Conservation (phyloP, 2,888 invertebrate genomes). For the Heliconius charithonia region DNA sequence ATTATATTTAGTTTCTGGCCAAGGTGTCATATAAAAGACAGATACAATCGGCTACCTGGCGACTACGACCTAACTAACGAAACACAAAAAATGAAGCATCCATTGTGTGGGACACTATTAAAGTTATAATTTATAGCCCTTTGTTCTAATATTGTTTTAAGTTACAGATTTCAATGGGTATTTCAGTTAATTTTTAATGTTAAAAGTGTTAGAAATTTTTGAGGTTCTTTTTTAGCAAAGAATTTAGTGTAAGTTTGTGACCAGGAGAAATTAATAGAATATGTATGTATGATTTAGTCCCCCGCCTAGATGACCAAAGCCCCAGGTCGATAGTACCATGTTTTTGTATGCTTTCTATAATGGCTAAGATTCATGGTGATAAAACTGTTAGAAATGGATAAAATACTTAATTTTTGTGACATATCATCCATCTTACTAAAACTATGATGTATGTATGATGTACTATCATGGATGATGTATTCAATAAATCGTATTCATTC, state of each 20-base stretch:
- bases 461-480: too few species aligned
- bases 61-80: constrained; percentile 57
- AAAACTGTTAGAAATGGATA: too few species aligned
- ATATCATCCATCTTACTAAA: too few species aligned
- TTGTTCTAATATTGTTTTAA: constrained; percentile 57
- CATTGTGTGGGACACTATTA: constrained; percentile 71
- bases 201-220: background rate
- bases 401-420: too few species aligned
- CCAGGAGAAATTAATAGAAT: background rate
- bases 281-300: background rate
- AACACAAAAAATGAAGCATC: constrained; percentile 61
- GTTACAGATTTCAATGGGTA: constrained; percentile 29
- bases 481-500: too few species aligned
- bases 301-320: too few species aligned
- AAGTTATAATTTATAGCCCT: constrained; percentile 66
- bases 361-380: too few species aligned
- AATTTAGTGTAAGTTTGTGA: background rate
- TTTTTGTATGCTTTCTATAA: too few species aligned
- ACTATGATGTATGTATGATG: too few species aligned
- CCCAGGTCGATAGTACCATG: too few species aligned
- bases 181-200: constrained; percentile 18
- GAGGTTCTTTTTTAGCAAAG: background rate
- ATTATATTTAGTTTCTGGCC: constrained; percentile 1
- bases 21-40: constrained; percentile 39
- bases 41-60: constrained; percentile 59